phyloP scores from a whole-genome alignment of 1,140 invertebrate genomes.

The Calephelis nemesis region DNA sequence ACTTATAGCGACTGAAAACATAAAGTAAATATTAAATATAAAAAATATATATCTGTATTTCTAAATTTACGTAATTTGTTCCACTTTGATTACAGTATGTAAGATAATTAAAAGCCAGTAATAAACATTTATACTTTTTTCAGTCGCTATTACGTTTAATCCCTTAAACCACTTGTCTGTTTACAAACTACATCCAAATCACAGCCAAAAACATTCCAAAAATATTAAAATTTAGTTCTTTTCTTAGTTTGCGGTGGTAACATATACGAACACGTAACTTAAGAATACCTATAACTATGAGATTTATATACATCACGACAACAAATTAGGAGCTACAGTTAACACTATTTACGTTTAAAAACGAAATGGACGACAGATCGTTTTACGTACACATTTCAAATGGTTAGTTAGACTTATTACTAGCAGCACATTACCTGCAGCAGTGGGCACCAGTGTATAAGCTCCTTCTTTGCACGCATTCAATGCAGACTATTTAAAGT shows the following conservation, averaged over 20 bases:
- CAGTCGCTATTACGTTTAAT: neutral
- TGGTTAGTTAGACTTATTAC: no score
- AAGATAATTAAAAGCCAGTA: neutral
- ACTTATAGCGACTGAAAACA: neutral
- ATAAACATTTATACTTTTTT: neutral
- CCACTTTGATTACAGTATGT: no score
- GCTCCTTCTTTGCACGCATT: neutral
- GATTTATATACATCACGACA: conserved; percentile 1
- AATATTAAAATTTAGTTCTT: conserved; percentile 7
- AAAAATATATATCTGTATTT: no score
- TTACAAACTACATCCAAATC: conserved; percentile 11
- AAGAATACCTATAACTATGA: neutral
- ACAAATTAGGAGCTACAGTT: neutral
- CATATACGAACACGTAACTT: neutral
- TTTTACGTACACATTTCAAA: neutral
- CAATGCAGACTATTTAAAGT: neutral
- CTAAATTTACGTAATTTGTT: no score
- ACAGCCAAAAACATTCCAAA: conserved; percentile 13
- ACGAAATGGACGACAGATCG: neutral
- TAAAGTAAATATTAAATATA: neutral
- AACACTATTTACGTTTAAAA: neutral
- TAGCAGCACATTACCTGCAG: no score
- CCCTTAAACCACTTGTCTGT: neutral
- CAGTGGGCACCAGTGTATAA: neutral
- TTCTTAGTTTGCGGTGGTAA: conserved; percentile 9